These are phyloP conservation scores for Apaloderma vittatum DNA, from an alignment of 2,113 vertebrate genomes.

Conservation along the genomic window DNA sequence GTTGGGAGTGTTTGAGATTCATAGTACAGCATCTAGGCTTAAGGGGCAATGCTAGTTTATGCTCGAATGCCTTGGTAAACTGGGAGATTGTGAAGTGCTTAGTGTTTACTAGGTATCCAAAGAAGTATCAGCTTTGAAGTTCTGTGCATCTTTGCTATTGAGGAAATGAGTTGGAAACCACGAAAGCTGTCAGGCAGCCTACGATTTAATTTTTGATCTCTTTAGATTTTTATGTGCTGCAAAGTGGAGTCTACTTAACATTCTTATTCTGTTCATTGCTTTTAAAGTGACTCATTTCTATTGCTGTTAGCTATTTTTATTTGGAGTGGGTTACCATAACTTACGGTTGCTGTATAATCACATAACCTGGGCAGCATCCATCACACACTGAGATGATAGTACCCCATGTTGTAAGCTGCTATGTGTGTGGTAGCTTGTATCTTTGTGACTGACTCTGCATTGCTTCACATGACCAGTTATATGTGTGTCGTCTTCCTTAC, in stretches of 20 bases:
- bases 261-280: background rate
- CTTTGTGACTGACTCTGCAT: background rate
- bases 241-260: background rate
- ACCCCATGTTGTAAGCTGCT: background rate
- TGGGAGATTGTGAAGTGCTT: background rate
- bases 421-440: accelerated
- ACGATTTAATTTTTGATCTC: background rate
- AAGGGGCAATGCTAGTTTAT: background rate
- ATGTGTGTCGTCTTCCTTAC: background rate
- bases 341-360: background rate
- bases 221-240: background rate
- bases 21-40: background rate
- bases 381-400: background rate
- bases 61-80: background rate
- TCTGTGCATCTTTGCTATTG: background rate
- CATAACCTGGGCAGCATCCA: background rate
- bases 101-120: background rate
- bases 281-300: background rate
- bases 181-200: background rate
- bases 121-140: background rate
- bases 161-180: background rate
- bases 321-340: background rate
- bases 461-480: background rate
- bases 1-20: accelerated
- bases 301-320: background rate